Base-by-base conservation (phyloP, 2,888 invertebrate species). In the Lithophane socia region DNA sequence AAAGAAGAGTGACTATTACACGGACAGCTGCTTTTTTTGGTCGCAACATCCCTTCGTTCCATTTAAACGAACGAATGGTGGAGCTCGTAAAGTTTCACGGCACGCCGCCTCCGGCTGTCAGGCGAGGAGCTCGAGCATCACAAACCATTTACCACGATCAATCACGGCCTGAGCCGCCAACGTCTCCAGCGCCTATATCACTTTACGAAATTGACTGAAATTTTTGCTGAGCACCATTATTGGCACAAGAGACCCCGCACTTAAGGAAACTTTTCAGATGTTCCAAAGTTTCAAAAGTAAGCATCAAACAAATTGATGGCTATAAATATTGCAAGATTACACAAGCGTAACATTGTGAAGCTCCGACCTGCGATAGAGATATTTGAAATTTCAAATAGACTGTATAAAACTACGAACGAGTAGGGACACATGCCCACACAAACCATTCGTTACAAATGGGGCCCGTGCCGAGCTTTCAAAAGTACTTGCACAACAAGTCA, bases 101-200 rank as follows among this genome's bases (percentile, higher is more conserved):
- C 90, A 89, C 90, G 88, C 86, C 91, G 90, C 92, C 90, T 89
- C 86, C 84, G 90, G 90, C 91, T 91, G 91, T 91, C 92, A 89
- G 86, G 82, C 82, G 80, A 84, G 79, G 84, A 86, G 83, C 86
- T 79, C 79, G 86, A 89, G 89, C 89, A 91, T 92, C 93, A 93
- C 93, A 91, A 93, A 90, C 94, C 94, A 94, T 94, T 95, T 94
- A 92, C 94, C 90, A 90, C 93, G 91, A 95, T 94, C 95, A 94
- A 94, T 95, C 94, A 94, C 93, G 86, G 78, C 77, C 79, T 88
- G 89, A 90, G 89, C 89, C 88, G 87, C 88, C 86, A 86, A 86
- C 89, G 90, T 92, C 93, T 92, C 88, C 87, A 83, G 87, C 87
- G 91, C 91, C 91, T 93, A 91, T 92, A 94, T 93, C 93, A 92